Base-by-base conservation (phyloP, 2,888 invertebrate genomes). In the Acrobasis repandana region DNA sequence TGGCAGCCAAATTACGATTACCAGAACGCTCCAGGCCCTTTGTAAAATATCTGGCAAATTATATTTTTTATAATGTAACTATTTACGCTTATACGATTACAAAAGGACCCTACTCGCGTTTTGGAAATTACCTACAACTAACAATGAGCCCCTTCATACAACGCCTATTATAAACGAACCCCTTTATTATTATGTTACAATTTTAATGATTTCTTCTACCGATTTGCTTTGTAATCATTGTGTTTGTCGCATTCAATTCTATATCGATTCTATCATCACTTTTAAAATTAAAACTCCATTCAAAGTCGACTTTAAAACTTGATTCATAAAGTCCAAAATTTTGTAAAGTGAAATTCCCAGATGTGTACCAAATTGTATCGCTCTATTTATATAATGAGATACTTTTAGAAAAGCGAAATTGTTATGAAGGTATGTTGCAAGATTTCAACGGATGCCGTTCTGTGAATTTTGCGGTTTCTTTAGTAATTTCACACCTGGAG, bases 141-240 rank as follows among this genome's bases (percentile, higher is more conserved):
- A 72, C 72, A 68, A 64, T 63, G 71, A 82, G 72, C 73, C 82
- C 89, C 80, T 79, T 83, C 80, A 90, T 91, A 82, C 87, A 79
- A 86, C 75, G 71, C 77, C 83, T 76, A 90, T 91, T 91, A 90
- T 88, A 85, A 85, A 80, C 78, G 78, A 76, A 76, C 80, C 88
- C 79, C 77, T 77, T 77, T 81, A 86, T 87, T 86, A 85, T 85
- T 82, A 89, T 80, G 88, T 86, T 90, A 86, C 89, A 85, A 83
- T 83, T 88, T 88, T 89, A 89, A 89, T 89, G 85, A 89, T 85
- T 85, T 76, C 73, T 74, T 68, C 74, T 71, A 70, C 65, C 68
- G 72, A 68, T 66, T 74, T 60, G 60, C 51, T 28, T 43, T 33
- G 58, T 58, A 74, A 76, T 75, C 72, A 73, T 71, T 68, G 67